Base-by-base conservation (phyloP, 2,888 invertebrate species). In the Campopleginae sp. region DNA sequence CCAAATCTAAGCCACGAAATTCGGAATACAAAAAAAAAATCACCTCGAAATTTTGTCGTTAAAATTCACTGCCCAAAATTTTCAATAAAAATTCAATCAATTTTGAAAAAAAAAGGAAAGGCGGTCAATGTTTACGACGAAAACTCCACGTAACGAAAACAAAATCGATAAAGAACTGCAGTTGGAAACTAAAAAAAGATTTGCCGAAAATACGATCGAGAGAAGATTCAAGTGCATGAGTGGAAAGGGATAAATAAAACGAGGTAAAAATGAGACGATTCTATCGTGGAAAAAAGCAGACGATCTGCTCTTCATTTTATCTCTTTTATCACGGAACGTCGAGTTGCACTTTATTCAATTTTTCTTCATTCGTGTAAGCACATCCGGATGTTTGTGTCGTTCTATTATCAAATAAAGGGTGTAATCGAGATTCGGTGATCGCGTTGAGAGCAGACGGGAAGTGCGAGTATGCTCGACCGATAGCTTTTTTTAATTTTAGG, bases 401-500 rank as follows among this genome's bases (percentile, higher is more conserved):
- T 51, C 8, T 58, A 38, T 58, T 42, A 33, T 31, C 5, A 48
- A 54, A n/a, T 44, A n/a, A 7, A 75, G 75, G 7, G 71, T 66
- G 61, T 42, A 54, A 71, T 72, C 65, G 38, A 58, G 38, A 51
- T 58, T 78, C 44, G 71, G 72, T n/a, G 27, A 78, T 65, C 19
- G 61, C 33, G 66, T 61, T 42, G 66, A 44, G 19, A 51, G 42
- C 33, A 27, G 23, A 44, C 72, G 46, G 84, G 81, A 84, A 84
- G 81, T 70, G 70, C 76, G 77, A 80, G 72, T 48, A n/a, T n/a
- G 66, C 48, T 66, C 48, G 74, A 31, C 74, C 81, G 84, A 84
- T 81, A 84, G 84, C 80, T 84, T 81, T 38, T 38, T 84, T 84
- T 81, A 81, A 84, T 84, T 81, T 84, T 68, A 68, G 63, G 27